These are phyloP conservation scores for Psittacus erithacus DNA, from an alignment of 2,113 vertebrate genomes.

Conservation along the genomic window DNA sequence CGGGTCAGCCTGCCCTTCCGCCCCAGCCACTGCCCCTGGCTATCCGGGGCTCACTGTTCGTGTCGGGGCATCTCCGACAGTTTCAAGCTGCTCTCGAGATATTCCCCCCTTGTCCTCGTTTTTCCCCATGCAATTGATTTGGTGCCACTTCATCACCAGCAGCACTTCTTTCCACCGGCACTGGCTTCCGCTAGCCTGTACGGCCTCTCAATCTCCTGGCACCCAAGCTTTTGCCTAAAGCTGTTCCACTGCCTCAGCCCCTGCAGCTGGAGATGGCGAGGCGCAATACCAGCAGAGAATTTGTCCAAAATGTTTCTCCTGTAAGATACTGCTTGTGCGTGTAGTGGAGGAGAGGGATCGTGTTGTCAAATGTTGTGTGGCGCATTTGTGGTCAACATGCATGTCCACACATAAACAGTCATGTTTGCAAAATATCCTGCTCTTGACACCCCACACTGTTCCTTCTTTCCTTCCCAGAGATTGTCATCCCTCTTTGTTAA, in stretches of 20 bases:
- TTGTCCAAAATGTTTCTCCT: not conserved
- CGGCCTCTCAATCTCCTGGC: accelerated
- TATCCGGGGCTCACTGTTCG: not conserved
- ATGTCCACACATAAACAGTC: no score
- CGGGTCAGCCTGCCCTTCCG: no score
- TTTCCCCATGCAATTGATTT: accelerated
- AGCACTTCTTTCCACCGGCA: not conserved
- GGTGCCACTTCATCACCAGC: not conserved
- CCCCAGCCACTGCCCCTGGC: not conserved
- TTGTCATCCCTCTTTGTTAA: not conserved
- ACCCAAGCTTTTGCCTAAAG: not conserved
- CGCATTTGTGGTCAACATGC: accelerated
- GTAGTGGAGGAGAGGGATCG: no score
- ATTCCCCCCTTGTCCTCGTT: not conserved
- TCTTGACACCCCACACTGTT: not conserved
- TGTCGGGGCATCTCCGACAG: not conserved
- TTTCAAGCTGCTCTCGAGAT: not conserved
- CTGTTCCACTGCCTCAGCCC: not conserved
- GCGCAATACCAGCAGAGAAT: not conserved
- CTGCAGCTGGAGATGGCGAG: not conserved
- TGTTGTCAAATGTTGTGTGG: not conserved
- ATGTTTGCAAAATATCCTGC: not conserved
- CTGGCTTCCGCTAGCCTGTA: accelerated
- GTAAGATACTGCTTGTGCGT: accelerated
- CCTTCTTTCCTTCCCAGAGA: not conserved